Evolutionary conservation across 2,888 invertebrate genomes (phyloP), one percentile per base, ranked within the genome.

Genomic region (Spodoptera littoralis): DNA sequence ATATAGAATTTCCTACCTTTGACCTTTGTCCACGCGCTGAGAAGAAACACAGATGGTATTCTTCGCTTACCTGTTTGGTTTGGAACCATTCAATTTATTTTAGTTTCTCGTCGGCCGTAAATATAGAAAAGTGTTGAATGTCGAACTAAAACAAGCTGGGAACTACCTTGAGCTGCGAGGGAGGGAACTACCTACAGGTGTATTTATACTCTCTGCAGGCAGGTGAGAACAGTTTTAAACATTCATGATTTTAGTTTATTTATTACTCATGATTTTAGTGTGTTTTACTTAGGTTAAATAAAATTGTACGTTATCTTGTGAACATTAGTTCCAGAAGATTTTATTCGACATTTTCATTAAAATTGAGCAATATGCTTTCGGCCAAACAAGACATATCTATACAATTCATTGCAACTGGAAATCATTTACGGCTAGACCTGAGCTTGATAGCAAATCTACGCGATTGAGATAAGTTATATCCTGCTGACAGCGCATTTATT

Each of bases 401-500:
- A 42, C 11, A 66, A 44, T 36, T 42, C 27, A 13, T 12, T 18
- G 24, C 9, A 36, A 43, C 13, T 3, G 24, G 58, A 43, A 46
- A n/a, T 53, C 54, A 18, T 41, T 36, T 47, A 60, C 48, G 46
- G 44, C 60, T 48, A 57, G 42, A 12, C 46, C 24, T n/a, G 44
- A 69, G 11, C 44, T 42, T n/a, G 44, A 69, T 48, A 53, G 13
- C 24, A 56, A 74, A 58, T 69, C 61, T 60, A 60, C 46, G 70
- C 57, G 43, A 70, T 74, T 51, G 47, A 54, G 70, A 70, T 62
- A 70, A 57, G 61, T 48, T 70, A 49, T 74, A 69, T 54, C 56
- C 49, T 13, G 30, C 44, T 27, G 22, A 73, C 48, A 54, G 53
- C 30, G 44, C 70, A 69, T 70, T 58, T 13, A 69, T 69, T 61